These are phyloP conservation scores for Chymomyza costata DNA, from an alignment of 1,140 invertebrate genomes.

Conservation along the genomic window DNA sequence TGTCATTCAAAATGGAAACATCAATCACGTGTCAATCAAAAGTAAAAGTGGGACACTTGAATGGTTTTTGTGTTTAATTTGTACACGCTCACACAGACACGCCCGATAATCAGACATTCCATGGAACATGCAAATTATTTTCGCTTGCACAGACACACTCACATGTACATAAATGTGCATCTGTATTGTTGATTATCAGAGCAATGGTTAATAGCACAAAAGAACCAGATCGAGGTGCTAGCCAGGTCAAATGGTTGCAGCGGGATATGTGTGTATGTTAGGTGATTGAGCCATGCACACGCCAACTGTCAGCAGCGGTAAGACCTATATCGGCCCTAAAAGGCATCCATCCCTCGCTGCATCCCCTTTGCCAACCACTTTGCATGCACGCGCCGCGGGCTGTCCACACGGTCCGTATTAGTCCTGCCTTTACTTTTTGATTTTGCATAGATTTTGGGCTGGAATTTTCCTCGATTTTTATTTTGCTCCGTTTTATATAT, in stretches of 20 bases:
- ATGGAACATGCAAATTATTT: slow-evolving; percentile 65
- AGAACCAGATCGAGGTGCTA: slow-evolving; percentile 23
- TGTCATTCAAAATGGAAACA: slow-evolving; percentile 64
- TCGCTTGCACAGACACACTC: slow-evolving; percentile 50
- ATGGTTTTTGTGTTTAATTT: slow-evolving; percentile 13
- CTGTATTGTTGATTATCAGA: neutral
- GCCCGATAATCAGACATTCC: slow-evolving; percentile 46
- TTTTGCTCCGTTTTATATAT: slow-evolving; percentile 56
- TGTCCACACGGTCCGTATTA: no score
- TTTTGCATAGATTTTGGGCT: slow-evolving; percentile 53
- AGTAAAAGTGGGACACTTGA: slow-evolving; percentile 62
- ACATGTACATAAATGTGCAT: neutral
- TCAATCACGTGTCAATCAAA: slow-evolving; percentile 71
- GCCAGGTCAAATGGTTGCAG: slow-evolving; percentile 2
- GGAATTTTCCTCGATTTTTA: slow-evolving; percentile 36
- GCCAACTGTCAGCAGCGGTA: neutral
- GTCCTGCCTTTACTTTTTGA: slow-evolving; percentile 13
- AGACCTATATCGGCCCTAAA: no score
- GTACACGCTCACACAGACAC: no score
- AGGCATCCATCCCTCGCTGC: slow-evolving; percentile 9
- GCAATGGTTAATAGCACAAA: slow-evolving; percentile 19
- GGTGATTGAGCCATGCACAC: slow-evolving; percentile 23
- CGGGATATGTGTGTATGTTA: slow-evolving; percentile 7
- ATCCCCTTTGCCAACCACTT: slow-evolving; percentile 14
- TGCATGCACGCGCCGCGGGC: slow-evolving; percentile 13